These are phyloP conservation scores for Mellivora capensis DNA, from an alignment of 2,113 vertebrate genomes.

Conservation along the genomic window DNA sequence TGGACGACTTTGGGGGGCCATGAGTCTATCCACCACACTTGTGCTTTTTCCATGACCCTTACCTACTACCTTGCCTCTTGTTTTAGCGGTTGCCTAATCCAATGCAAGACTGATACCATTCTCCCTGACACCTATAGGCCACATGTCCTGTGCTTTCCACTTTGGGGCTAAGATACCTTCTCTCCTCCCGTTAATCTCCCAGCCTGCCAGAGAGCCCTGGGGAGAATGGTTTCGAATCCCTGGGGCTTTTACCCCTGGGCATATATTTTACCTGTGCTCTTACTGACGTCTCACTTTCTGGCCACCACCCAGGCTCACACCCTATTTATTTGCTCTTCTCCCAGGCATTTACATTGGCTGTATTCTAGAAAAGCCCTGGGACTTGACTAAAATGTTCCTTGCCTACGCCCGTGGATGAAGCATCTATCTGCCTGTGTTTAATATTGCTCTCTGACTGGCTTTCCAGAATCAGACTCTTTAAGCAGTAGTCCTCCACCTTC, in stretches of 20 bases:
- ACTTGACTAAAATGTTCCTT: neutral
- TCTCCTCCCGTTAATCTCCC: neutral
- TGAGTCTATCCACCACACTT: neutral
- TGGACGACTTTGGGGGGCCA: neutral
- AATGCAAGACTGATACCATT: neutral
- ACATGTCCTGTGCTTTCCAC: neutral
- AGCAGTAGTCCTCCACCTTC: neutral
- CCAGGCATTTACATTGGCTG: neutral
- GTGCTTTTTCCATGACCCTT: neutral
- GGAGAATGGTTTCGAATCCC: neutral
- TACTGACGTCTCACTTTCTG: neutral
- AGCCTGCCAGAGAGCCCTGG: neutral
- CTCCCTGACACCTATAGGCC: neutral
- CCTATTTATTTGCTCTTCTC: constrained; percentile 13
- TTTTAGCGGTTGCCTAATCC: neutral
- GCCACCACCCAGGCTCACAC: neutral
- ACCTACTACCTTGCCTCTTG: neutral
- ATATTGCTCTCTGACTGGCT: neutral
- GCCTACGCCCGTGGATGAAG: neutral
- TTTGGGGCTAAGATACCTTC: neutral
- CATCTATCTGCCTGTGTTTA: neutral
- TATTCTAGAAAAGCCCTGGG: neutral
- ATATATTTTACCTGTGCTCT: neutral
- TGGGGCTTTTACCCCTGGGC: neutral
- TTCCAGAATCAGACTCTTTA: constrained; percentile 15